A percentile compares a stretch with the other conserved stretches of the same genome.
phyloP scores from a whole-genome alignment of 2,888 invertebrate species.

The Villa cingulata region DNA sequence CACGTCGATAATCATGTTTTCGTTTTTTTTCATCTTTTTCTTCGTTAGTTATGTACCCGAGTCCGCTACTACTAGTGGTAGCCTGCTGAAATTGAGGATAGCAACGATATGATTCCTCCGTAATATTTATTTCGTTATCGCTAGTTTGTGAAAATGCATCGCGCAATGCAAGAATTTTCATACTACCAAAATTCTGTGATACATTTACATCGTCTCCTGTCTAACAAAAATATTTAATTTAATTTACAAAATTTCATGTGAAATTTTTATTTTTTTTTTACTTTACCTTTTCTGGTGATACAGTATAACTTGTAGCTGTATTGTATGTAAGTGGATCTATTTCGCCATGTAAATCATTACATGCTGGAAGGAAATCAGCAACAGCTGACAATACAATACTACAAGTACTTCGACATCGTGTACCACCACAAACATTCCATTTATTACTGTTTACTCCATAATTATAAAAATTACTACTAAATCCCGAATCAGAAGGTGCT shows the following conservation, averaged over 20 bases:
- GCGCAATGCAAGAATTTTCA: slow-evolving; percentile 24
- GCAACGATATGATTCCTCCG: not conserved
- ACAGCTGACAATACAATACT: slow-evolving; percentile 49
- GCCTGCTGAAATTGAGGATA: not conserved
- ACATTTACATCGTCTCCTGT: slow-evolving; percentile 11
- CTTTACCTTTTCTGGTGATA: slow-evolving; percentile 27
- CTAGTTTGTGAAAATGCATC: slow-evolving; percentile 36
- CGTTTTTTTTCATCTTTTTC: slow-evolving; percentile 18
- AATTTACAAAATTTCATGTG: no score
- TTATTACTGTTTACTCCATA: slow-evolving; percentile 19
- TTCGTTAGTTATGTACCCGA: no score
- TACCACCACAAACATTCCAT: slow-evolving; percentile 19
- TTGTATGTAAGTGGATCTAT: slow-evolving; percentile 29
- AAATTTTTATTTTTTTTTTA: not conserved
- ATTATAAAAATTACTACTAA: slow-evolving; percentile 40
- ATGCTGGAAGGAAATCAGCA: slow-evolving; percentile 28
- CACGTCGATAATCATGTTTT: slow-evolving; percentile 26
- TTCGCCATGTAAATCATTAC: slow-evolving; percentile 18
- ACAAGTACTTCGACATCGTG: slow-evolving; percentile 50
- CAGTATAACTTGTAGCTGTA: slow-evolving; percentile 24
- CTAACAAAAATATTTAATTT: slow-evolving; percentile 6
- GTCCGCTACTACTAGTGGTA: no score
- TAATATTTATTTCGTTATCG: slow-evolving; percentile 28
- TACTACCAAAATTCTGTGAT: slow-evolving; percentile 19
- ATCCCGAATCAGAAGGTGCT: slow-evolving; percentile 38